Evolutionary conservation across 2,888 invertebrate genomes (phyloP).

Genomic region (Phorcus lineatus): DNA sequence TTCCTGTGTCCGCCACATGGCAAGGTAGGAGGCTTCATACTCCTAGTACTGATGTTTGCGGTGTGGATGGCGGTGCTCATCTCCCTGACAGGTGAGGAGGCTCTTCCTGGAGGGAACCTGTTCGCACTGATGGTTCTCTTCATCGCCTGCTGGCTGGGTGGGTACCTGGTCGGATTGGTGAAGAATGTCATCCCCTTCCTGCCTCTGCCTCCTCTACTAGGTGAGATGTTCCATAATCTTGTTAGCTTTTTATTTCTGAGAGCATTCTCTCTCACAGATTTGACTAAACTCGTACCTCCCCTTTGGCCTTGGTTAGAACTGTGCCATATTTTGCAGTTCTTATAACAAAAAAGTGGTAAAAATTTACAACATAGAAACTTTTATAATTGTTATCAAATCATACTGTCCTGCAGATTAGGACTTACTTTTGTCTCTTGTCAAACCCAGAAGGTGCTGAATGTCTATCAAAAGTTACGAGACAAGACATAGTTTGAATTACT

Average conservation of each 20-base stretch:
- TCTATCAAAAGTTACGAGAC: too few relatives aligned
- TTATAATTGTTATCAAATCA: too few relatives aligned
- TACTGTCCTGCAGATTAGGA: too few relatives aligned
- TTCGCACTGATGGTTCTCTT: conserved; percentile 70
- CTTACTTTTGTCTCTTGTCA: too few relatives aligned
- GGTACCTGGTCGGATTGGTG: conserved; percentile 60
- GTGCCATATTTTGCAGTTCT: too few relatives aligned
- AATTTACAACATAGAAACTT: too few relatives aligned
- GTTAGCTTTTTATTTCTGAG: background rate
- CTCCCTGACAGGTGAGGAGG: conserved; percentile 58
- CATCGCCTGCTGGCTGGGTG: conserved; percentile 63
- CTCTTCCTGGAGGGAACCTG: conserved; percentile 69
- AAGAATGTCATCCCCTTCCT: background rate
- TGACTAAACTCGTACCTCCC: too few relatives aligned
- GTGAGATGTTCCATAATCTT: conserved; percentile 46
- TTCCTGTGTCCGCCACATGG: conserved; percentile 73
- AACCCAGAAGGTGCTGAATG: too few relatives aligned
- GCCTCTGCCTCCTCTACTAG: conserved; percentile 67
- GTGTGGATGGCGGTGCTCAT: conserved; percentile 60
- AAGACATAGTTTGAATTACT: too few relatives aligned
- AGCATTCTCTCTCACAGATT: too few relatives aligned
- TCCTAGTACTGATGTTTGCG: conserved; percentile 52
- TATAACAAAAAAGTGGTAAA: too few relatives aligned
- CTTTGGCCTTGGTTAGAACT: too few relatives aligned
- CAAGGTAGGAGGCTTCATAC: conserved; percentile 75